Evolutionary conservation across 2,113 vertebrate species (phyloP), one percentile per base, ranked within the genome.

Genomic region (Phycodurus eques): DNA sequence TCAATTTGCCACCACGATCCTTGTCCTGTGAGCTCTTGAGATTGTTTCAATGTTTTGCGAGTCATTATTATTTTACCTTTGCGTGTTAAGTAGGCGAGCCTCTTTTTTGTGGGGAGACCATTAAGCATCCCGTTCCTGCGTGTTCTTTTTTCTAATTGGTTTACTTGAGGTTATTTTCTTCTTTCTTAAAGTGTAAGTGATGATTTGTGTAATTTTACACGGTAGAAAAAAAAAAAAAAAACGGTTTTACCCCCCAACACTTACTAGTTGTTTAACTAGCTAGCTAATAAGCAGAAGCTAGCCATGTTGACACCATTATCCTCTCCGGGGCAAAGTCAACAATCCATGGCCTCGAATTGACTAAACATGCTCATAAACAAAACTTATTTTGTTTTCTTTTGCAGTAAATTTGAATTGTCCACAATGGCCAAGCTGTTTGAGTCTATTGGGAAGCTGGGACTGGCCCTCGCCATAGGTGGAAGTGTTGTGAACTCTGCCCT

Each of bases 401-500:
- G 60, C 54, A 66, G 13, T n/a, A 5, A 9, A 61, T 27, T 15
- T 57, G 74, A 78, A 61, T 79, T 79, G 17, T 67, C 80, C 79
- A 76, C 78, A 77, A 94, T 94, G 93, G 94, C 96, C 20, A 96
- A 95, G 79, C 86, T 98, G 59, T 96, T 99, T 72, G 96, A 98
- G 77, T 92, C 94, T 4, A 91, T 98, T 22, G 98, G 98, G 65
- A 99, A 99, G 90, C 89, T 99, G 0, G 97, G 98, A 68, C 86
- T 99, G 85, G 96, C 94, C 20, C 71, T 99, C 71, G 97, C 96
- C 0, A 57, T 99, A 0, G 95, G 93, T 10, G 98, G 97, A 2
- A 94, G 98, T 14, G 94, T 98, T 0, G 95, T 96, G 22, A 98
- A 98, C 88, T 99, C 98, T 0, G 97, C 98, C 3, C 93, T 99